Base-by-base conservation (phyloP, 2,113 vertebrate species). In the Campylorhamphus procurvoides region DNA sequence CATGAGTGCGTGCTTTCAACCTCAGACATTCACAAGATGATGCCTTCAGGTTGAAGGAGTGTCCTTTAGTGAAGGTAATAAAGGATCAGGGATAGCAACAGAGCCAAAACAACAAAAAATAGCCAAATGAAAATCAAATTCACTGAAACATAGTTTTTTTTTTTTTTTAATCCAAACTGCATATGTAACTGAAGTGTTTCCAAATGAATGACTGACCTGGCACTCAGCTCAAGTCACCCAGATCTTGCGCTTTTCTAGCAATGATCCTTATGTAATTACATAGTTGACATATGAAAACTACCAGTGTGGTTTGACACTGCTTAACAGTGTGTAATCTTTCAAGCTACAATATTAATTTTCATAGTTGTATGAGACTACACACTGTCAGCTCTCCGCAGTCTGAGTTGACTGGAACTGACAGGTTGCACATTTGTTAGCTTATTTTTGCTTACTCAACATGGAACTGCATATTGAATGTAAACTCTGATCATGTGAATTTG, bases 281-380 rank as follows among this genome's bases (percentile, higher is more conserved):
- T 31, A 89, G 89, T 87, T 96, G 92, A 97, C 67, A 93, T 89
- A 71, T 96, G 83, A 93, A 96, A 92, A 76, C 86, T 89, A 80
- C 79, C 92, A 93, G 24, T 59, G 37, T 53, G 85, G 79, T 93
- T 96, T 96, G 90, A 84, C 68, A 81, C 74, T 95, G 59, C 87
- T 78, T 73, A 94, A 92, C 88, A 95, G 87, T 94, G 83, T 84
- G 92, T 94, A 94, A 96, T 93, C 75, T 96, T 97, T 96, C 96
- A 84, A 93, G 68, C 73, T 95, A 42, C 52, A 96, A 71, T 96
- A 74, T 90, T 91, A 93, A 91, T 94, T 94, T 94, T 94, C 90
- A 79, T 90, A 89, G 71, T 73, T 66, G 12, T 78, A 39, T 69
- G 77, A 79, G 86, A 95, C 83, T 93, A 53, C 74, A 24, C 47